Evolutionary conservation across 2,113 vertebrate genomes (phyloP).

Genomic region (Alectura lathami): DNA sequence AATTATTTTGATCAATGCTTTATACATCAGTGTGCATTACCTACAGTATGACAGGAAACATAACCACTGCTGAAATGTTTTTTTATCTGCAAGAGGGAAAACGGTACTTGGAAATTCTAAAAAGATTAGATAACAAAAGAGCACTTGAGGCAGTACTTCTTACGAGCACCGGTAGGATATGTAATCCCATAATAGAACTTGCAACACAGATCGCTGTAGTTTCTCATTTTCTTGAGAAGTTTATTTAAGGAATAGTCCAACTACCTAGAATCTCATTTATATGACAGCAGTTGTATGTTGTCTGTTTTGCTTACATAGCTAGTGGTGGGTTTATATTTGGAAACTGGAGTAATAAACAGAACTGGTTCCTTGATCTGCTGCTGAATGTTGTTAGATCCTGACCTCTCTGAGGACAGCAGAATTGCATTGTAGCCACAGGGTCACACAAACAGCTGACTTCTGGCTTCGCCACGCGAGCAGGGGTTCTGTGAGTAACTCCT

Average conservation of each 20-base stretch:
- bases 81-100: slow-evolving; percentile 55
- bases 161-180: background rate
- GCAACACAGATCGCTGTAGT: background rate
- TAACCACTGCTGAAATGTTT: slow-evolving; percentile 57
- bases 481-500: background rate
- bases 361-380: background rate
- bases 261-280: background rate
- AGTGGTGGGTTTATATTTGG: background rate
- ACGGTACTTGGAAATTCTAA: slow-evolving; percentile 23
- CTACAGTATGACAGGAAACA: slow-evolving; percentile 56
- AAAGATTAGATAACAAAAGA: slow-evolving; percentile 68
- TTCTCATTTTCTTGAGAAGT: slow-evolving; percentile 18
- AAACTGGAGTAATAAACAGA: background rate
- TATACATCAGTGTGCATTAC: slow-evolving; percentile 52
- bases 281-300: background rate
- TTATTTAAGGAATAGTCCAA: slow-evolving; percentile 16
- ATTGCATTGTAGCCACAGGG: background rate
- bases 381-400: background rate
- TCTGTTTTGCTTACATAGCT: background rate
- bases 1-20: slow-evolving; percentile 50
- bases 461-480: background rate
- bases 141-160: slow-evolving; percentile 32
- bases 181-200: background rate
- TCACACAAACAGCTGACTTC: background rate
- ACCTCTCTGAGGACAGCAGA: background rate